Base-by-base conservation (phyloP, 2,888 invertebrate genomes). In the Branchellion lobata region DNA sequence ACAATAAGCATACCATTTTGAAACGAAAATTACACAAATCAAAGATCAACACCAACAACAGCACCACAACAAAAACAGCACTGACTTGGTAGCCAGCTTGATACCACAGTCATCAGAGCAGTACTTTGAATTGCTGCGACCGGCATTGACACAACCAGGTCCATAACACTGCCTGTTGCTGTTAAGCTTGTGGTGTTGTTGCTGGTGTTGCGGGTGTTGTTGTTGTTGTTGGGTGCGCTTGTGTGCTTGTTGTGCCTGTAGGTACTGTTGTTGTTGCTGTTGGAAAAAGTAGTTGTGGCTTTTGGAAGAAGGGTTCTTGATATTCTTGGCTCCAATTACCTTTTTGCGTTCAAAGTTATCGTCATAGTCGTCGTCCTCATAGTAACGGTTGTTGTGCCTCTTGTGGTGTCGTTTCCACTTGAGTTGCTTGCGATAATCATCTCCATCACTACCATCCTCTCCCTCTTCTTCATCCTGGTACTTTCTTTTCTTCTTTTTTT, bases 41-140 rank as follows among this genome's bases (percentile, higher is more conserved):
- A n/a, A n/a, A n/a, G n/a, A n/a, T n/a, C n/a, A n/a, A n/a, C n/a
- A n/a, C n/a, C n/a, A n/a, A n/a, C n/a, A n/a, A n/a, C n/a, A n/a
- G n/a, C n/a, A n/a, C n/a, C n/a, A n/a, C n/a, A n/a, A n/a, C n/a
- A n/a, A n/a, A n/a, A n/a, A n/a, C n/a, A n/a, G n/a, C n/a, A 80
- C 76, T 53, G 83, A 92, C 93, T 89, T 93, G 0, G 93, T 92
- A 0, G 97, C 96, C 34, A 98, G 89, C 84, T 92, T 91, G 85
- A 95, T 90, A 0, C 97, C 97, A 86, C 97, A 98, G 82, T 92
- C 92, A 82, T 95, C 92, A 8, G 94, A 93, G 86, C 98, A 98
- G 86, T 97, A 98, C 88, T 97, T 97, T 81, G 95, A 95, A 57
- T 91, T 91, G 0, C 91, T 89, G 21, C 92, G 90, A 0, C 96